Conservation (phyloP, 2,113 vertebrate genomes). For the Picathartes gymnocephalus region DNA sequence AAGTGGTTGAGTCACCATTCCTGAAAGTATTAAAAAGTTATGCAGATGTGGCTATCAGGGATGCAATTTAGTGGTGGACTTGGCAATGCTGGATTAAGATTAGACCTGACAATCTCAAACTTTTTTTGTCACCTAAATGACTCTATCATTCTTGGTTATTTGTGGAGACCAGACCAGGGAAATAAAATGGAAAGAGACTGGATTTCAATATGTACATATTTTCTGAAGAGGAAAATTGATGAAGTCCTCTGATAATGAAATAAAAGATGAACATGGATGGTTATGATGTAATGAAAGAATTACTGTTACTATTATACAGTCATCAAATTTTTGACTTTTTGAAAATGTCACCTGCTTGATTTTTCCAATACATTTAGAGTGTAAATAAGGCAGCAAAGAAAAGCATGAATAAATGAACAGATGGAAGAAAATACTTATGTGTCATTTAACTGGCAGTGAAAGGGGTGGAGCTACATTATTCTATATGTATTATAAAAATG, state of each 20-base stretch:
- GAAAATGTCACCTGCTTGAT: background rate
- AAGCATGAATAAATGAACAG: background rate
- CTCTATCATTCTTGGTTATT: background rate
- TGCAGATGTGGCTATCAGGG: background rate
- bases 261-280: background rate
- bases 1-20: background rate
- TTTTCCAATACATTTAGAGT: background rate
- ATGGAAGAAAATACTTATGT: background rate
- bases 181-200: background rate
- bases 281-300: background rate
- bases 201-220: background rate
- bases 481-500: background rate
- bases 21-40: background rate
- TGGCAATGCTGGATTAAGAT: background rate
- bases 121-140: background rate
- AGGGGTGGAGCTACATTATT: background rate
- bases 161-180: background rate
- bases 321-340: background rate
- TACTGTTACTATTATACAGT: background rate
- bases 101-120: background rate
- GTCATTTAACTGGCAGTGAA: background rate
- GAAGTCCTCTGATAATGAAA: background rate
- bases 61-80: background rate
- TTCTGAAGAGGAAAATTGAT: background rate
- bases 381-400: background rate